Percentiles rank a stretch among this genome's conserved stretches.
These are phyloP conservation scores for Prorops nasuta DNA, from an alignment of 1,140 invertebrate genomes.

Conservation along the genomic window DNA sequence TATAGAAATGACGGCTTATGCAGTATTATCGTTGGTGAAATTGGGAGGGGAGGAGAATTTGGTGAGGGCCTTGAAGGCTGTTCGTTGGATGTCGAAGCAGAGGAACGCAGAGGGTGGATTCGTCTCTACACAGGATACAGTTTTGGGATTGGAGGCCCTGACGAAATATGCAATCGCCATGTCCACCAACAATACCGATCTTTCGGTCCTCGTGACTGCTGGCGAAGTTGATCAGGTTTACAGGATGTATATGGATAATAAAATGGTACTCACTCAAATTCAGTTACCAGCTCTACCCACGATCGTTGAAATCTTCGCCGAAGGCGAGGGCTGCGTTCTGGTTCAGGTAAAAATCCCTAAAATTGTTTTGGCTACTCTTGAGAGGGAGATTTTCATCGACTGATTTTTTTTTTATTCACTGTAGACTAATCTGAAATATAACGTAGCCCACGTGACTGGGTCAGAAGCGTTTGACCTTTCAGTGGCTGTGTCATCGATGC, in stretches of 20 bases:
- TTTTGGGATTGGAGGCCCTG: slow-evolving; percentile 66
- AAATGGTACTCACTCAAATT: slow-evolving; percentile 48
- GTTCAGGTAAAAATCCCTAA: slow-evolving; percentile 51
- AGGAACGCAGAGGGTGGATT: slow-evolving; percentile 78
- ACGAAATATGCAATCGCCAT: slow-evolving; percentile 59
- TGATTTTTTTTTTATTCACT: slow-evolving; percentile 17
- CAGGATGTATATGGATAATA: slow-evolving; percentile 50
- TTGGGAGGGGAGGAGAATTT: slow-evolving; percentile 62
- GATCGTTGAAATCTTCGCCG: slow-evolving; percentile 51
- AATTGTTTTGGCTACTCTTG: background rate
- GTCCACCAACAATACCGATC: slow-evolving; percentile 40
- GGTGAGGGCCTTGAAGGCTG: slow-evolving; percentile 57
- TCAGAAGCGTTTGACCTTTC: slow-evolving; percentile 52
- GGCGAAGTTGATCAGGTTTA: slow-evolving; percentile 42
- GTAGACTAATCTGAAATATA: slow-evolving; percentile 59
- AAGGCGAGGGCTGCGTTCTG: slow-evolving; percentile 64
- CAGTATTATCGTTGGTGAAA: slow-evolving; percentile 64
- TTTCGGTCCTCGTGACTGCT: slow-evolving; percentile 47
- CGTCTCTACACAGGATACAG: slow-evolving; percentile 70
- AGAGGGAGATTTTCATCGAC: background rate
- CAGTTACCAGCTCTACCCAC: slow-evolving; percentile 54
- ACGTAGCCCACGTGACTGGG: slow-evolving; percentile 47
- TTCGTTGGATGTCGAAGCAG: slow-evolving; percentile 73
- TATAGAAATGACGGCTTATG: slow-evolving; percentile 78
- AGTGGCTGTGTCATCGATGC: slow-evolving; percentile 33